phyloP scores from a whole-genome alignment of 2,113 vertebrate species.

The Cricetomys ansorgei region DNA sequence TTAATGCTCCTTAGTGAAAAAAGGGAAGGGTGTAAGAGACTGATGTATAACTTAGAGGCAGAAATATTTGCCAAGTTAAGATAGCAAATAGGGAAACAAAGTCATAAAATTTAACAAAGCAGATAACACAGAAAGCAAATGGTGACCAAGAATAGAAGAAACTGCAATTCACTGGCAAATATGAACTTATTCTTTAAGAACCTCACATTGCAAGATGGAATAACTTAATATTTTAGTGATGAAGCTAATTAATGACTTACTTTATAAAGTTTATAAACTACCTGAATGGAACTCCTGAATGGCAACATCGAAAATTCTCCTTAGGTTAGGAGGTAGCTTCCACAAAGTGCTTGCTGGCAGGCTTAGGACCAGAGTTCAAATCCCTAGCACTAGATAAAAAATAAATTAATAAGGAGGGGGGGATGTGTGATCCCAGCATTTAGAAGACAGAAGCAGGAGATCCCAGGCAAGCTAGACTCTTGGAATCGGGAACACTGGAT shows the following conservation, averaged over 20 bases:
- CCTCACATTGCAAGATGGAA: background rate
- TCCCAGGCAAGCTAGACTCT: background rate
- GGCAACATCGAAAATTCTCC: background rate
- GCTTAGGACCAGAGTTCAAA: background rate
- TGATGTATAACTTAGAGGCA: background rate
- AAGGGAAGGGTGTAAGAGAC: background rate
- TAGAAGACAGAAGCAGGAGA: background rate
- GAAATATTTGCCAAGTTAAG: constrained; percentile 39
- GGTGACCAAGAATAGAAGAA: background rate
- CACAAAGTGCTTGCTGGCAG: background rate
- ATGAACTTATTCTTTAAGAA: background rate
- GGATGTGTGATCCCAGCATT: background rate
- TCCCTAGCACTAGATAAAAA: background rate
- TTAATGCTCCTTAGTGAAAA: constrained; percentile 32
- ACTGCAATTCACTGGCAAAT: constrained; percentile 43
- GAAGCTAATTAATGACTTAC: constrained; percentile 48
- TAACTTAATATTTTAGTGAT: constrained; percentile 52
- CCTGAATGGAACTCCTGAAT: constrained; percentile 17
- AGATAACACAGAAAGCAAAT: constrained; percentile 3
- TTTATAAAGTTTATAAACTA: constrained; percentile 18
- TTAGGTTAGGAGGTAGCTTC: background rate
- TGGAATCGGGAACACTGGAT: background rate
- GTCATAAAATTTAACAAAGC: constrained; percentile 13
- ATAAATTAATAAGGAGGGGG: background rate
- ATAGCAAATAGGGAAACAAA: background rate